A percentile compares a stretch with the other conserved stretches of the same genome.
phyloP scores from a whole-genome alignment of 2,113 vertebrate genomes.

The Thermophis baileyi region DNA sequence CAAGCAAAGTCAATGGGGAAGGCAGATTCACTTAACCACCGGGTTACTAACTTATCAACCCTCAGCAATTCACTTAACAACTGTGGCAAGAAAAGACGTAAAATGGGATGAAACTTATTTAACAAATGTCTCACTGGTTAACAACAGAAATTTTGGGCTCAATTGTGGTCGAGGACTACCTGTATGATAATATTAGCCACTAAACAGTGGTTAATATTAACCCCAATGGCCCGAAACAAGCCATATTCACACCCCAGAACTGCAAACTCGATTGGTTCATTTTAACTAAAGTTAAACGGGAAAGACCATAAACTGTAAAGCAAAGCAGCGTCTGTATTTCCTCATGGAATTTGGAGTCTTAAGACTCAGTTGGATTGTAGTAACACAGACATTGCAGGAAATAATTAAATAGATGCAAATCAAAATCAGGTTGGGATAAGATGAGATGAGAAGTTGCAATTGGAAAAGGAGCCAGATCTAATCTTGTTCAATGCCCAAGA shows the following conservation, averaged over 20 bases:
- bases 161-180: no score
- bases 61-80: no score
- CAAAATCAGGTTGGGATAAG: neutral
- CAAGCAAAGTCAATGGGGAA: no score
- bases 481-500: neutral
- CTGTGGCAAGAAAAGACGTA: no score
- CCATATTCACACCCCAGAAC: neutral
- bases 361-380: neutral
- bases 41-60: no score
- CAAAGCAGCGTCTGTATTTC: neutral
- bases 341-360: neutral
- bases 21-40: no score
- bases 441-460: neutral
- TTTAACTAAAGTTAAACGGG: neutral
- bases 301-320: neutral
- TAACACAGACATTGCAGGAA: neutral
- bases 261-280: neutral
- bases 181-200: neutral
- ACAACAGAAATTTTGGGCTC: no score
- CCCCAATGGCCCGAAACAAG: neutral
- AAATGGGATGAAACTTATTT: no score
- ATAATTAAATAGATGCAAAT: neutral
- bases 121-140: no score
- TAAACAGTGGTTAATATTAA: neutral
- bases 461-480: neutral